These are phyloP conservation scores for Lepetodrilus schrolli DNA, from an alignment of 2,888 invertebrate species.

Conservation along the genomic window DNA sequence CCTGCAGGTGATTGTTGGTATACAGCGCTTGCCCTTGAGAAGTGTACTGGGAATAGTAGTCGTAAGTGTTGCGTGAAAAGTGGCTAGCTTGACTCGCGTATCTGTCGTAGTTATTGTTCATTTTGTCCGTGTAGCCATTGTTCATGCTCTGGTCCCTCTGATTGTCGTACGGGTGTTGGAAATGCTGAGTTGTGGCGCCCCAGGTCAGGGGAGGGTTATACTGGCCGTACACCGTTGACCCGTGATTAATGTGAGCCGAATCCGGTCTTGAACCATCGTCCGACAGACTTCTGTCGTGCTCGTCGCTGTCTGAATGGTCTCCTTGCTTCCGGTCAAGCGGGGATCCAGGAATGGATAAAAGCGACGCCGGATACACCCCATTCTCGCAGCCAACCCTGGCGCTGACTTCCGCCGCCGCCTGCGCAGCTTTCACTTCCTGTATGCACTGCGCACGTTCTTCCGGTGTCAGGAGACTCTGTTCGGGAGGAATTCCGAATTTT, in stretches of 20 bases:
- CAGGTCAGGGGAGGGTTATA: conserved; percentile 40
- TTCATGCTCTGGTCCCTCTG: conserved; percentile 5
- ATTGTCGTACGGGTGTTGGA: conserved; percentile 6
- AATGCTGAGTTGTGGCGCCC: conserved; percentile 27
- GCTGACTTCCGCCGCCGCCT: conserved; percentile 25
- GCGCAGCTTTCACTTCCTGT: conserved; percentile 39
- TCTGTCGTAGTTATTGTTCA: conserved; percentile 23
- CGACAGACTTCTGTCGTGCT: conserved; percentile 18
- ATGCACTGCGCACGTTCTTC: conserved; percentile 49
- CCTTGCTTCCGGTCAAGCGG: background rate
- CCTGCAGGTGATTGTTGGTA: conserved; percentile 9
- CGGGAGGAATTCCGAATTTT: conserved; percentile 50
- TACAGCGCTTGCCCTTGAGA: conserved; percentile 33
- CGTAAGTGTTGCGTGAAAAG: background rate
- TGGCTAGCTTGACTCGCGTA: background rate
- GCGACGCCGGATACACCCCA: conserved; percentile 26
- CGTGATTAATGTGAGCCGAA: conserved; percentile 12
- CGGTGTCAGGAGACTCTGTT: conserved; percentile 46
- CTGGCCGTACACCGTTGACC: conserved; percentile 38
- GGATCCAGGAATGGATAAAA: background rate
- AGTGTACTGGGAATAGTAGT: conserved; percentile 23
- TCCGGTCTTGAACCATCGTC: conserved; percentile 13
- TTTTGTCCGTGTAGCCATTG: conserved; percentile 23
- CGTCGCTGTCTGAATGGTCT: conserved; percentile 14
- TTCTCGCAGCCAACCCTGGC: conserved; percentile 26